Base-by-base conservation (phyloP, 1,140 invertebrate genomes). In the Cotesia typhae region DNA sequence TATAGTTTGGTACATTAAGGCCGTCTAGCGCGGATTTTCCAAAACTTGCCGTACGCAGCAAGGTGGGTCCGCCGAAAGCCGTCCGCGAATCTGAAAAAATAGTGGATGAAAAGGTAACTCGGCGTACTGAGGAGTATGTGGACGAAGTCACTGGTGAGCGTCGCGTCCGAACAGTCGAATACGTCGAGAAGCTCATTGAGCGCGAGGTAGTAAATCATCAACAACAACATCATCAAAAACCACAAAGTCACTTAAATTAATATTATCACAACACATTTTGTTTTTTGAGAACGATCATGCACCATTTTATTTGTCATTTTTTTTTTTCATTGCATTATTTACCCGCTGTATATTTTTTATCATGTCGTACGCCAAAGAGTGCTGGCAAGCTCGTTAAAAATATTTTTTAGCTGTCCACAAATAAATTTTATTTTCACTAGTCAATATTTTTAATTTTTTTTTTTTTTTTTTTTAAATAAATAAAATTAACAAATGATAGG, bases 141-240 rank as follows among this genome's bases (percentile, higher is more conserved):
- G 95, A 95, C 87, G 94, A 95, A 79, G 87, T 90, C 74, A 95
- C 94, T 73, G 95, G 95, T 78, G 92, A 94, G 85, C 91, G 91
- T 84, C 92, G 92, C 87, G 91, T 97, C 77, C 90, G 94, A 88
- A 97, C 95, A 70, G 91, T 96, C 84, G 94, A 96, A 90, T 94
- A 95, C 89, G 93, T 96, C 88, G 95, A 97, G 90, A 96, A 96
- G 91, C 91, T 95, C 85, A 95, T 97, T 88, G 95, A 97, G 88
- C 95, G 93, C 91, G 95, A 97, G 95, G 95, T 96, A 95, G 85
- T 73, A 73, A 64, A 70, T 59, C 28, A 69, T 41, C 17, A 28
- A 63, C 57, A 68, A 64, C 57, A 52, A 66, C 12, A 60, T 57
- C 41, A 69, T 59, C 10, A 52, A 28, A 28, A 28, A 72, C 14